A percentile compares a stretch with the other conserved stretches of the same genome.
These are phyloP conservation scores for Bedellia somnulentella DNA, from an alignment of 2,888 invertebrate genomes.

Conservation along the genomic window DNA sequence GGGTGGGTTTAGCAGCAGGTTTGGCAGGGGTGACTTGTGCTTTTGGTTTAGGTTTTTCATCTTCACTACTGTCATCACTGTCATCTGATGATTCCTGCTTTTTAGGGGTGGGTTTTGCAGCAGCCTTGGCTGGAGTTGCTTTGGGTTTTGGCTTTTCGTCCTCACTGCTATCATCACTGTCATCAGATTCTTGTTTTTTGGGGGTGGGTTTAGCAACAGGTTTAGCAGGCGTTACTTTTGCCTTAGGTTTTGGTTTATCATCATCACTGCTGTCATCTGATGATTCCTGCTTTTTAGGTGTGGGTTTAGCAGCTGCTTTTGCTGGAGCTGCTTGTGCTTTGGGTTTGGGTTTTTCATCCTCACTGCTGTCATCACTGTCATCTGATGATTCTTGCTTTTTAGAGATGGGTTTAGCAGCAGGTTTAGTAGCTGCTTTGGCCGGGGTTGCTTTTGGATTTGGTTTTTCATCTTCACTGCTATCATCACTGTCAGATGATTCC, in stretches of 20 bases:
- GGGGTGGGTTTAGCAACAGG: constrained; percentile 11
- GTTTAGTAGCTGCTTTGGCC: constrained; percentile 16
- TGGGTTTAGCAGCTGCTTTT: constrained; percentile 12
- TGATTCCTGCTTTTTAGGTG: constrained; percentile 19
- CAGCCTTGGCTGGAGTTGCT: constrained; percentile 10
- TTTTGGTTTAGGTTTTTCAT: constrained; percentile 21
- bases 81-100: constrained; percentile 29
- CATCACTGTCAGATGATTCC: constrained; percentile 24
- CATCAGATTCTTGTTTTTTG: constrained; percentile 14
- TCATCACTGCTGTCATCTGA: constrained; percentile 23
- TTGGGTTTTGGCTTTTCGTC: constrained; percentile 16
- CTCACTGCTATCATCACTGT: constrained; percentile 22
- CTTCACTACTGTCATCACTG: constrained; percentile 35
- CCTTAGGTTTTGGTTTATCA: background rate
- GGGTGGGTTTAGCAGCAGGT: too few relatives aligned
- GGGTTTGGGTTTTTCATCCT: constrained; percentile 22
- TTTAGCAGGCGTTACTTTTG: constrained; percentile 7
- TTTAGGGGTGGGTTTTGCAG: constrained; percentile 15
- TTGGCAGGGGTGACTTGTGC: too few relatives aligned
- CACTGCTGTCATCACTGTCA: constrained; percentile 27
- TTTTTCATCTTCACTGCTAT: constrained; percentile 20
- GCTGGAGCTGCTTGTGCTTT: constrained; percentile 8
- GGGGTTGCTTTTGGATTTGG: constrained; percentile 10
- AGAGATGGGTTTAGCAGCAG: constrained; percentile 12
- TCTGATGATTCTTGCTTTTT: constrained; percentile 18